These are phyloP conservation scores for Chelidonichthys spinosus DNA, from an alignment of 2,797 vertebrate species.

Conservation along the genomic window DNA sequence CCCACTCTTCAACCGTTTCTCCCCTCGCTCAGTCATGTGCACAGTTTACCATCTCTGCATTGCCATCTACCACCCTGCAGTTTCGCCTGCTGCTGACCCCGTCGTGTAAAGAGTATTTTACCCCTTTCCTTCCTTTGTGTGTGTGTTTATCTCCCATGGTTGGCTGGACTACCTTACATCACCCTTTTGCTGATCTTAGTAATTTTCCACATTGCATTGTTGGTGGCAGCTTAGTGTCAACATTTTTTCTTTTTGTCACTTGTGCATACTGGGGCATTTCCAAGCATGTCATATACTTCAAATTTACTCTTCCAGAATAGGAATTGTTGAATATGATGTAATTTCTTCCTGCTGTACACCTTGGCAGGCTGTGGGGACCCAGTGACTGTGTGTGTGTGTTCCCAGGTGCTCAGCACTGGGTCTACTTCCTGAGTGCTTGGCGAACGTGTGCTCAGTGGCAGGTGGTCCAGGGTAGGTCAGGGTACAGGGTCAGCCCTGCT, in stretches of 20 bases:
- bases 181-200: conserved; percentile 64
- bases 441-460: conserved; percentile 45
- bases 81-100: conserved; percentile 72
- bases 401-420: conserved; percentile 41
- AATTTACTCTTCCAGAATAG: conserved; percentile 51
- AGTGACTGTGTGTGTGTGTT: conserved; percentile 29
- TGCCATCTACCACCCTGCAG: conserved; percentile 64
- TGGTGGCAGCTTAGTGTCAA: conserved; percentile 64
- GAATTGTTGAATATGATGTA: conserved; percentile 66
- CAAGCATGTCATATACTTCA: conserved; percentile 43
- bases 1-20: conserved; percentile 47
- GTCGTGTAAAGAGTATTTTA: conserved; percentile 64
- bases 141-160: conserved; percentile 62
- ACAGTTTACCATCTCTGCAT: conserved; percentile 49
- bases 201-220: conserved; percentile 61
- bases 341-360: conserved; percentile 41
- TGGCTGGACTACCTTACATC: conserved; percentile 59
- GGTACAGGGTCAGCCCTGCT: conserved; percentile 58
- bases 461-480: conserved; percentile 64
- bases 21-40: conserved; percentile 56
- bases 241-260: conserved; percentile 65
- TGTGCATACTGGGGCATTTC: conserved; percentile 62
- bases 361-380: conserved; percentile 9
- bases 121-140: conserved; percentile 53
- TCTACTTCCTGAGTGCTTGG: conserved; percentile 54